Percentiles rank a stretch among this genome's conserved stretches.
These are phyloP conservation scores for Dendroctonus ponderosae DNA, from an alignment of 1,140 invertebrate species.

Conservation along the genomic window DNA sequence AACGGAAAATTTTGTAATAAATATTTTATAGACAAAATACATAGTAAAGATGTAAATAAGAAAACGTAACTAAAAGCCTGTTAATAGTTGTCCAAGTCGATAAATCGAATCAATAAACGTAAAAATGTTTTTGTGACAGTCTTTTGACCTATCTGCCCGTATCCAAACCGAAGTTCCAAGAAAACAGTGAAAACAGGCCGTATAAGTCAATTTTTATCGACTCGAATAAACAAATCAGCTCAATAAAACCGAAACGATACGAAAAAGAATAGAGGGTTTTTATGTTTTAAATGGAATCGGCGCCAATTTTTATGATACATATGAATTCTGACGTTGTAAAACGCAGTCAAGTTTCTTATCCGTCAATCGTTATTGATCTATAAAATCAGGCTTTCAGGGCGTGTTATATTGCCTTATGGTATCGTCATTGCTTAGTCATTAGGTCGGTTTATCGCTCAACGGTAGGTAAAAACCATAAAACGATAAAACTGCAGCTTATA, in stretches of 20 bases:
- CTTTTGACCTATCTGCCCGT: too few species aligned
- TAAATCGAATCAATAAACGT: too few species aligned
- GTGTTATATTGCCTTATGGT: constrained; percentile 16
- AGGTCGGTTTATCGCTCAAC: constrained; percentile 15
- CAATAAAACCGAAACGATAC: constrained; percentile 6
- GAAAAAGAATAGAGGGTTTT: constrained; percentile 4
- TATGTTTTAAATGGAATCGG: constrained; percentile 20
- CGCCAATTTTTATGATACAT: constrained; percentile 30
- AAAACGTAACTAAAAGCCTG: too few species aligned
- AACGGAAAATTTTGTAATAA: too few species aligned
- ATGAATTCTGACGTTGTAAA: constrained; percentile 27
- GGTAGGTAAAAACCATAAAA: constrained; percentile 11
- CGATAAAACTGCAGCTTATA: too few species aligned
- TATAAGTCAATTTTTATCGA: constrained; percentile 26
- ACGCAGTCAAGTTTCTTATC: constrained; percentile 21
- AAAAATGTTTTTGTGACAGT: too few species aligned
- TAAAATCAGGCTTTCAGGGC: constrained; percentile 20
- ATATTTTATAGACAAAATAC: too few species aligned
- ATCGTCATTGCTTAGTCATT: constrained; percentile 18
- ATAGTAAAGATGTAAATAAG: too few species aligned
- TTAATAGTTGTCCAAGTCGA: too few species aligned
- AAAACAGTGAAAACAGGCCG: not conserved
- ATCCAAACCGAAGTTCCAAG: not conserved
- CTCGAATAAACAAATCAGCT: constrained; percentile 14
- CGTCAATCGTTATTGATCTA: constrained; percentile 25